These are phyloP conservation scores for Hoplostethus atlanticus DNA, from an alignment of 2,797 vertebrate species.

Conservation along the genomic window DNA sequence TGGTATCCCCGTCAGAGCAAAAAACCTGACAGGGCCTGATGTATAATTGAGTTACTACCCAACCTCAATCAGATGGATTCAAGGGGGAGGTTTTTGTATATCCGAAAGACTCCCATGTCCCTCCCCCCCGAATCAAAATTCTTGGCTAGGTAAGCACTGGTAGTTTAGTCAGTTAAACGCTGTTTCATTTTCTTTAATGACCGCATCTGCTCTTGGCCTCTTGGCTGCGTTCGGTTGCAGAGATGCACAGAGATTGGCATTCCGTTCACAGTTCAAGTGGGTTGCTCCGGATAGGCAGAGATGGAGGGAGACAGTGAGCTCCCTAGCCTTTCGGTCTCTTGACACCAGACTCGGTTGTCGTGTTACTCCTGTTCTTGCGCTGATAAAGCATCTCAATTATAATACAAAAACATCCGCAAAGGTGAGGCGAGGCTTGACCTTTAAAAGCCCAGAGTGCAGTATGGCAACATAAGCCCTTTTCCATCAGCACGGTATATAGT, in stretches of 20 bases:
- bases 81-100: neutral
- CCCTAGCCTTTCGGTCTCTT: constrained; percentile 62
- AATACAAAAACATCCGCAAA: constrained; percentile 54
- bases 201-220: constrained; percentile 38
- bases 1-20: constrained; percentile 12
- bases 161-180: constrained; percentile 53
- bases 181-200: constrained; percentile 54
- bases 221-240: constrained; percentile 47
- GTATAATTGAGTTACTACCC: constrained; percentile 37
- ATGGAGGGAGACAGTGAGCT: constrained; percentile 51
- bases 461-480: constrained; percentile 42
- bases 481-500: constrained; percentile 27
- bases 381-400: constrained; percentile 69
- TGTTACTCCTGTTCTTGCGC: constrained; percentile 57
- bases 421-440: constrained; percentile 59
- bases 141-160: constrained; percentile 41
- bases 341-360: constrained; percentile 47
- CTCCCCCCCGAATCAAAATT: constrained; percentile 41
- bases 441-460: constrained; percentile 44
- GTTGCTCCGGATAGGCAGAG: constrained; percentile 47
- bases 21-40: constrained; percentile 7
- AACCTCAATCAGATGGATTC: constrained; percentile 19
- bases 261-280: constrained; percentile 66
- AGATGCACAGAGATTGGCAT: constrained; percentile 66
- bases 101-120: neutral